These are phyloP conservation scores for Zosterops hypoxanthus DNA, from an alignment of 2,113 vertebrate genomes.

Conservation along the genomic window DNA sequence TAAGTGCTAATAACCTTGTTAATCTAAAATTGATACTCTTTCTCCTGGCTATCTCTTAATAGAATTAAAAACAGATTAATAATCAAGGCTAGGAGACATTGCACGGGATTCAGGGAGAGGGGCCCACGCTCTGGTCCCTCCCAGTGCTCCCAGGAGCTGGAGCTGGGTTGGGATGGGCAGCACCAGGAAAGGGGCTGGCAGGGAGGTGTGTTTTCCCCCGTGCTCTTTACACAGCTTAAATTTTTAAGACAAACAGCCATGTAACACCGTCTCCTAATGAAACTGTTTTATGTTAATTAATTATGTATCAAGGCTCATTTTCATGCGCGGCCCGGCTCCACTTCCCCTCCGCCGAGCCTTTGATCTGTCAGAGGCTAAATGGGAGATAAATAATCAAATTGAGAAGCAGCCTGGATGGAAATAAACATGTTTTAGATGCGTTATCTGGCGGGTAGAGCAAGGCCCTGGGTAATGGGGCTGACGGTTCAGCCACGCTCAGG, in stretches of 20 bases:
- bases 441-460: not conserved
- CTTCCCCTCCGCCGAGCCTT: constrained; percentile 42
- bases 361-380: constrained; percentile 56
- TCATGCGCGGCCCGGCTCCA: constrained; percentile 36
- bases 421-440: not conserved
- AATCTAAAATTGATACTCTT: constrained; percentile 71
- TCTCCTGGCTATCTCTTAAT: constrained; percentile 66
- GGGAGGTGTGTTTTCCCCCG: not conserved
- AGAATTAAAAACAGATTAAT: constrained; percentile 66
- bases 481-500: rapidly evolving
- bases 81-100: not conserved
- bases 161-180: not conserved
- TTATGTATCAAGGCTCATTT: constrained; percentile 73
- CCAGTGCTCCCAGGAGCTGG: rapidly evolving
- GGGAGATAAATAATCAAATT: constrained; percentile 68
- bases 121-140: rapidly evolving
- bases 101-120: not conserved
- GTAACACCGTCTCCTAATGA: constrained; percentile 72
- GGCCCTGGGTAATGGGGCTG: not conserved
- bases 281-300: constrained; percentile 77
- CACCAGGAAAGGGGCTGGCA: not conserved
- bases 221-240: not conserved
- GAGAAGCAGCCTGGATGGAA: constrained; percentile 40
- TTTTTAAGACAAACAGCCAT: constrained; percentile 50
- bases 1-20: constrained; percentile 76